Evolutionary conservation across 2,888 invertebrate genomes (phyloP).

Genomic region (Trilocha varians): DNA sequence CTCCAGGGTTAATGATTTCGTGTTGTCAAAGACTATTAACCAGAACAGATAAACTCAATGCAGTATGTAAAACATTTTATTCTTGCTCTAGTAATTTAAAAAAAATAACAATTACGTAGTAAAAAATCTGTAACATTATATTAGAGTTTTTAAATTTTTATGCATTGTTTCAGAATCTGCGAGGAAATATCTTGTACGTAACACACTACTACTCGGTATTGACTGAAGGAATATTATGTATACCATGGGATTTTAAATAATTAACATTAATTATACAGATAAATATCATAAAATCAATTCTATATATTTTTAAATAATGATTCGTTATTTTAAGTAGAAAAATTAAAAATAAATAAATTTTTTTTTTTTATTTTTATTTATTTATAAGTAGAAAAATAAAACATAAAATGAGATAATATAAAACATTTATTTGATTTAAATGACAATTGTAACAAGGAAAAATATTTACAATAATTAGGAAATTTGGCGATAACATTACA

Average conservation of each 20-base stretch:
- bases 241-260: constrained; percentile 92
- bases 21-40: constrained; percentile 83
- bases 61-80: no score
- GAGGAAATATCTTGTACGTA: constrained; percentile 82
- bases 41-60: constrained; percentile 41
- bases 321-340: neutral
- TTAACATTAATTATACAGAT: neutral
- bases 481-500: no score
- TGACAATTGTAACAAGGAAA: no score
- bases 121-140: no score
- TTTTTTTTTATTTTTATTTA: neutral
- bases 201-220: constrained; percentile 94
- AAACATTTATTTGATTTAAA: no score
- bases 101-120: neutral
- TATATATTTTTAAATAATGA: no score
- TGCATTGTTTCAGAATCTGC: constrained; percentile 64
- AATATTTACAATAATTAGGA: no score
- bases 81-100: neutral
- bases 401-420: no score
- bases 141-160: neutral
- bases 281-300: neutral
- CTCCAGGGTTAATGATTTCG: constrained; percentile 90
- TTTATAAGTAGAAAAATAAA: no score
- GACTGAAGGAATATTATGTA: constrained; percentile 91
- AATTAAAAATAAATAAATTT: neutral